Conservation (phyloP, 2,888 invertebrate genomes). For the Drosophila leonis region DNA sequence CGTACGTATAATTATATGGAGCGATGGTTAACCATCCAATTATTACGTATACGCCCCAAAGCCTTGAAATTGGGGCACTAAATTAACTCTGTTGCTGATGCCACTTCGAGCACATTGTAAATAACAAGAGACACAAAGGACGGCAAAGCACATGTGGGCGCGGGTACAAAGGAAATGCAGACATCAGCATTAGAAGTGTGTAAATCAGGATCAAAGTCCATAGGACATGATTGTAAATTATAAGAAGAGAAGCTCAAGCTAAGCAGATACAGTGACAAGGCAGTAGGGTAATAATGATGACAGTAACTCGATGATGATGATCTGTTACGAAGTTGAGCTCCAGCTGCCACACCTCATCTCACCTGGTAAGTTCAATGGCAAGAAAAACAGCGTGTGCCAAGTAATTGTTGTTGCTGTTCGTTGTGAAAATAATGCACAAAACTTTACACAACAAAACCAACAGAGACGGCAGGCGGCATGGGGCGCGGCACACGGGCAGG, state of each 20-base stretch:
- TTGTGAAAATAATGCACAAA: conserved; percentile 75
- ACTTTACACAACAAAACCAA: conserved; percentile 61
- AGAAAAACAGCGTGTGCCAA: conserved; percentile 68
- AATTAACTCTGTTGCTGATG: conserved; percentile 60
- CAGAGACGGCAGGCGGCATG: conserved; percentile 14
- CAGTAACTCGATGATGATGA: conserved; percentile 29
- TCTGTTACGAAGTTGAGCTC: conserved; percentile 49
- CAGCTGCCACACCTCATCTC: conserved; percentile 48
- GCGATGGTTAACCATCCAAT: conserved; percentile 48
- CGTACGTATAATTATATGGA: neutral
- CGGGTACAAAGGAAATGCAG: conserved; percentile 66
- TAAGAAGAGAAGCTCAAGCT: conserved; percentile 62
- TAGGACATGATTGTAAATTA: conserved; percentile 75
- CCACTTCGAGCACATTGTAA: conserved; percentile 59
- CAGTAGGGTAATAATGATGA: conserved; percentile 23
- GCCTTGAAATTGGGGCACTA: conserved; percentile 46
- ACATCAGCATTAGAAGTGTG: conserved; percentile 72
- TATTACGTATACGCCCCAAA: conserved; percentile 57
- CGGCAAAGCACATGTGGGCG: conserved; percentile 5
- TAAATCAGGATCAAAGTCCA: conserved; percentile 74
- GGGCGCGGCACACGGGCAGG: neutral
- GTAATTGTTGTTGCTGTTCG: conserved; percentile 61
- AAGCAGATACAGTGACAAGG: conserved; percentile 64
- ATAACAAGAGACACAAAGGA: conserved; percentile 63
- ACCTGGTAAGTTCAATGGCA: conserved; percentile 64